Base-by-base conservation (phyloP, 2,888 invertebrate species). In the Blastobasis adustella region DNA sequence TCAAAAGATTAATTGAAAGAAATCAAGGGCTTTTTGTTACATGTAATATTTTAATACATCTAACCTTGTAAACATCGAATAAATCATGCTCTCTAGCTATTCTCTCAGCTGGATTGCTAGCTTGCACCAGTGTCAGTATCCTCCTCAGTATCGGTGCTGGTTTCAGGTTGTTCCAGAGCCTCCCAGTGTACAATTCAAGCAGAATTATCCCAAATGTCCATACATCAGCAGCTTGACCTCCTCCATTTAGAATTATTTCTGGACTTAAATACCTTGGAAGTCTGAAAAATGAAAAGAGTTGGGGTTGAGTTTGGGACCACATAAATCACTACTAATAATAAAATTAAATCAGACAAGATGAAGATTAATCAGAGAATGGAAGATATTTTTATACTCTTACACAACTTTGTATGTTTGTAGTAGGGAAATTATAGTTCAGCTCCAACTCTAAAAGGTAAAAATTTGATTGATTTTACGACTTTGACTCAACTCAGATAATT, bases 191-290 rank as follows among this genome's bases (percentile, higher is more conserved):
- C 5, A 96, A 78, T 81, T 98, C 98, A 0, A 95, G 87, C 40
- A 98, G 76, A 54, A 98, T 92, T 54, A 99, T 93, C n/a, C 98
- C 99, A 54, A 97, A 84, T 1, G 97, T 93, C 99, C 99, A 99
- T 38, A 97, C 90, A 81, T 99, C 99, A 10, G 93, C 93, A 76
- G 96, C 94, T 0, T 93, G 91, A 48, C 95, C 94, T 49, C 92
- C 90, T 37, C 91, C 91, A 49, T 91, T 90, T 4, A 95, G 71
- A 62, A 95, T 92, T 42, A 94, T 92, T 83, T 97, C 96, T 0
- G 96, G 96, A 36, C 96, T 93, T 57, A 93, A 90, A 69, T 96
- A 96, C 61, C 92, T 92, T 49, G 95, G 92, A 63, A 93, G 91
- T 6, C 95, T 95, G 67, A 46, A 89, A 81, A 52, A 42, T 53